phyloP scores from a whole-genome alignment of 2,113 vertebrate genomes.

The Callaeas wilsoni region DNA sequence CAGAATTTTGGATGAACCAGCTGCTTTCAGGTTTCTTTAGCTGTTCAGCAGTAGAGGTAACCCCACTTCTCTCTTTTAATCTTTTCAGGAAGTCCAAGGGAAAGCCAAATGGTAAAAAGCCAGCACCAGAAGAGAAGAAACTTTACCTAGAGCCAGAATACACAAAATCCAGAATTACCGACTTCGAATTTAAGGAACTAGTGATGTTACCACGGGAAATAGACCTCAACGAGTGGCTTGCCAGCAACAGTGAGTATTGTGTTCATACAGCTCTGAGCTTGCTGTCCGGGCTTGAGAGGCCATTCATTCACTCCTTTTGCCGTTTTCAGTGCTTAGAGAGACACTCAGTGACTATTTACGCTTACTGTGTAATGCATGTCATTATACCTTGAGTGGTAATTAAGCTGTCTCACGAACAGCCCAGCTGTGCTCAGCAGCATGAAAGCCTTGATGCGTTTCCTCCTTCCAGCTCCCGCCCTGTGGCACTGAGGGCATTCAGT shows the following conservation, averaged over 20 bases:
- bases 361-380: neutral
- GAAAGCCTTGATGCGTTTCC: neutral
- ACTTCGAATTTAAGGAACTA: slow-evolving; percentile 93
- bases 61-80: neutral
- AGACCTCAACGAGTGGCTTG: slow-evolving; percentile 98
- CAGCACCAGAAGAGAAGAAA: slow-evolving; percentile 90
- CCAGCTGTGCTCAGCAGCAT: neutral
- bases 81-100: slow-evolving; percentile 92
- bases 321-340: neutral
- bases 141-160: slow-evolving; percentile 93
- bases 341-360: neutral
- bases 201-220: slow-evolving; percentile 95
- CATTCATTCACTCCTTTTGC: neutral
- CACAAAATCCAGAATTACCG: slow-evolving; percentile 89
- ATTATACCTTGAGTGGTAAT: neutral
- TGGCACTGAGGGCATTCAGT: neutral
- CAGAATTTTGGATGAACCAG: neutral
- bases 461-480: neutral
- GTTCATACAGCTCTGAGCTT: neutral
- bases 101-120: slow-evolving; percentile 98
- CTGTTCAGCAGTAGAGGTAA: neutral
- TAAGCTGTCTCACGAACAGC: neutral
- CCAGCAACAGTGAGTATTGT: slow-evolving; percentile 90
- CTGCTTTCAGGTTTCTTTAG: neutral
- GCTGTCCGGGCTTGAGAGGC: neutral